Base-by-base conservation (phyloP, 2,113 vertebrate species). In the Tenebrosternarchus preto region DNA sequence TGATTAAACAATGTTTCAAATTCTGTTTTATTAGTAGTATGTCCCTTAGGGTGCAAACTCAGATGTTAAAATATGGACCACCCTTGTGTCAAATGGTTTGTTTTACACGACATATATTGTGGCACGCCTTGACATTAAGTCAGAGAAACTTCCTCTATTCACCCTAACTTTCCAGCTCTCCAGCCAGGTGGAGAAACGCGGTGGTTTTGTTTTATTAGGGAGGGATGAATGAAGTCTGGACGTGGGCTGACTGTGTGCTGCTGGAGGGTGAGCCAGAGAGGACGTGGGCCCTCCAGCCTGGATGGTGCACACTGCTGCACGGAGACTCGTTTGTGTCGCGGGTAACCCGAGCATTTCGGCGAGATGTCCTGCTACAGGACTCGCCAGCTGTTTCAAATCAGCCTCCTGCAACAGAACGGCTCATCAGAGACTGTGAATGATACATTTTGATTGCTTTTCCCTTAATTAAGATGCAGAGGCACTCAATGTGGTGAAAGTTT, bases 1-100 rank as follows among this genome's bases (percentile, higher is more conserved):
- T 80, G n/a, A 77, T 70, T 71, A 83, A 43, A 56, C 46, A 82
- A 80, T 78, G 88, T 87, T 87, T 91, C 87, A 88, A 90, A 90
- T 86, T 24, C n/a, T 12, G 76, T 24, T n/a, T 73, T 53, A 78
- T 88, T 50, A 85, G 75, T 77, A 33, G 75, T 77, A 33, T 17
- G 20, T 60, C 77, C 84, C 53, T 19, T 46, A 78, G 74, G 57
- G 15, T 73, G 56, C 11, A 24, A 27, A 5, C 29, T 81, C 56
- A 63, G 15, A 82, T 68, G 68, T 83, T 36, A 59, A 59, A 69
- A 78, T 33, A 75, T 60, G 36, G n/a, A 17, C 12, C 61, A 36
- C 2, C 29, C 11, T 31, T 55, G 53, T 19, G 24, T 50, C 12
- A 9, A 24, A 25, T 64, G 66, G 5, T 77, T 68, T 56, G 25